Evolutionary conservation across 2,113 vertebrate genomes (phyloP), one percentile per base, ranked within the genome.

Genomic region (Cariama cristata): DNA sequence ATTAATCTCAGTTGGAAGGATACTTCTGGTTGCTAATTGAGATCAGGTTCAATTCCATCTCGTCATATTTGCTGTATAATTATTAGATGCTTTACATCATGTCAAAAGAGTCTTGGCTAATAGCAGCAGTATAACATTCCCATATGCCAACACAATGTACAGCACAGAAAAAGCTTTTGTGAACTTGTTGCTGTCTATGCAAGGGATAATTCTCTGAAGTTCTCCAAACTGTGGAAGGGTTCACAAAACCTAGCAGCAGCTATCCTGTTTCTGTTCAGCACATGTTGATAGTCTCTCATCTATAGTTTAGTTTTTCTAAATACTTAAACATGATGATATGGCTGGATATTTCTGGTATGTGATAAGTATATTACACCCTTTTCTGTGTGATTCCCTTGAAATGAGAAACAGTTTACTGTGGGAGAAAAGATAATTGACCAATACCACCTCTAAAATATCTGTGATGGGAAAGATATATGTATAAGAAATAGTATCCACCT

Each of bases 11-110:
- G 91, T 90, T 93, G 94, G 93, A 97, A 95, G 89, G 93, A 95
- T 97, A 96, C 91, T 94, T 96, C 93, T 97, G 94, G 85, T 96
- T 97, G 88, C 97, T 97, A 97, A 97, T 97, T 97, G 95, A 96
- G 95, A 96, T 89, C 93, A 58, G 89, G 94, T 95, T 97, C 94
- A 97, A 96, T 97, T 95, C 76, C 62, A 79, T 92, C 96, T 96
- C 45, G 0, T 96, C 79, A 83, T 94, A 94, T 92, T 96, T 94
- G 95, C 84, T 93, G 90, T 93, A 92, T 92, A 96, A 97, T 96
- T 94, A 85, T 97, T 94, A 95, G 50, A 72, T 95, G 93, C 90
- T 94, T 95, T 96, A 92, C 96, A 96, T 97, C 96, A 95, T 91
- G 94, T 95, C 93, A 73, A 5, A 84, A 85, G 88, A 87, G 73